phyloP scores from a whole-genome alignment of 2,113 vertebrate genomes.

The Grantiella picta region DNA sequence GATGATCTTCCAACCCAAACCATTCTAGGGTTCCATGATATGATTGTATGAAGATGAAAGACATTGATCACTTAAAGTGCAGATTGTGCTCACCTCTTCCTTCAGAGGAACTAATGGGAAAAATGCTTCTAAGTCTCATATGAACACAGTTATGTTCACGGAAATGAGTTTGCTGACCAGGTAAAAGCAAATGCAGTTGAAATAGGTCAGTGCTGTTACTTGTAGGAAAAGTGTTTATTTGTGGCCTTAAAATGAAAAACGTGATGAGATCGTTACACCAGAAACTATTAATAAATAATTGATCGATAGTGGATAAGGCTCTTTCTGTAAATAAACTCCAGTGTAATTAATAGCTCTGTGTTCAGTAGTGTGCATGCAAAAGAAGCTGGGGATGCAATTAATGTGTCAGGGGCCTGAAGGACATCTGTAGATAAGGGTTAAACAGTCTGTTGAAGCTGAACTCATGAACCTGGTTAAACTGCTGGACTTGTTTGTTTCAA shows the following conservation, averaged over 20 bases:
- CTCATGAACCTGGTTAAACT: conserved; percentile 68
- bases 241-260: conserved; percentile 59
- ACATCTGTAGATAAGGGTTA: conserved; percentile 85
- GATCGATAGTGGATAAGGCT: conserved; percentile 85
- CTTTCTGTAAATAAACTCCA: conserved; percentile 83
- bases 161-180: not conserved
- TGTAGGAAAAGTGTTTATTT: conserved; percentile 46
- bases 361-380: conserved; percentile 84
- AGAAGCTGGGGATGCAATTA: conserved; percentile 79
- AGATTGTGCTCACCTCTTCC: not conserved
- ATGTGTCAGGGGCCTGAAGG: conserved; percentile 80
- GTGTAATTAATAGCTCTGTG: conserved; percentile 90
- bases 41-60: not conserved
- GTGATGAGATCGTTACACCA: conserved; percentile 79
- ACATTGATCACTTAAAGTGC: not conserved
- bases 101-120: not conserved
- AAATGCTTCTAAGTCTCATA: not conserved
- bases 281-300: conserved; percentile 88
- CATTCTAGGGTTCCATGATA: not conserved
- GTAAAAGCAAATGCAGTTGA: not conserved
- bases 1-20: not conserved
- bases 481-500: conserved; percentile 78
- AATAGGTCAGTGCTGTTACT: conserved; percentile 31
- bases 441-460: conserved; percentile 78
- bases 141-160: not conserved